A percentile compares a stretch with the other conserved stretches of the same genome.
Conservation (phyloP, 1,140 invertebrate species). For the Hyles vespertilio region DNA sequence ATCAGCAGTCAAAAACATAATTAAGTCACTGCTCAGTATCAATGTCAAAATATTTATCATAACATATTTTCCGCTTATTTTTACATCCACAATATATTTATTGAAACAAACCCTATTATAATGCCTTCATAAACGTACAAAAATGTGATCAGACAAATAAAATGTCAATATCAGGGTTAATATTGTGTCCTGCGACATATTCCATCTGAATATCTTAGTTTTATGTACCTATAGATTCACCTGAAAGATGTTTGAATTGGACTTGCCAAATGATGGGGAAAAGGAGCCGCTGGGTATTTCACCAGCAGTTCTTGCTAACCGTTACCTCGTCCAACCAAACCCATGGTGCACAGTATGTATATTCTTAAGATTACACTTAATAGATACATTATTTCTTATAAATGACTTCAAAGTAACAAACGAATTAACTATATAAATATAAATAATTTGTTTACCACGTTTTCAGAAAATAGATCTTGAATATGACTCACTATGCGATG, state of each 20-base stretch:
- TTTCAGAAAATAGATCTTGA: slow-evolving; percentile 26
- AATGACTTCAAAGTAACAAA: neutral
- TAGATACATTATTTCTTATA: neutral
- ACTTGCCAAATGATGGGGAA: neutral
- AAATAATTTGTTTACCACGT: neutral
- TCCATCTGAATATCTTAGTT: no score
- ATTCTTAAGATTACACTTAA: neutral
- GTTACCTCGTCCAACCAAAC: slow-evolving; percentile 13
- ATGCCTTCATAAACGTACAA: no score
- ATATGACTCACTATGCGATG: slow-evolving; percentile 27
- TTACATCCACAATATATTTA: no score
- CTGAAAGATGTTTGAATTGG: neutral
- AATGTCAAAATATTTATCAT: no score
- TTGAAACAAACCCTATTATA: no score
- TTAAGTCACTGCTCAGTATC: no score
- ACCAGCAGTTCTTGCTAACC: slow-evolving; percentile 24
- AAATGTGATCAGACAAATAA: no score
- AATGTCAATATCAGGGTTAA: no score
- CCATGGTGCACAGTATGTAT: slow-evolving; percentile 27
- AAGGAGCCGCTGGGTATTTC: slow-evolving; percentile 18
- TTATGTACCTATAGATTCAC: no score
- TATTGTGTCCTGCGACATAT: no score
- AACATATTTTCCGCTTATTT: no score
- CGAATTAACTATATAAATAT: neutral
- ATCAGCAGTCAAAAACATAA: no score